phyloP scores from a whole-genome alignment of 2,888 invertebrate species.

The Pegoplata infirma region DNA sequence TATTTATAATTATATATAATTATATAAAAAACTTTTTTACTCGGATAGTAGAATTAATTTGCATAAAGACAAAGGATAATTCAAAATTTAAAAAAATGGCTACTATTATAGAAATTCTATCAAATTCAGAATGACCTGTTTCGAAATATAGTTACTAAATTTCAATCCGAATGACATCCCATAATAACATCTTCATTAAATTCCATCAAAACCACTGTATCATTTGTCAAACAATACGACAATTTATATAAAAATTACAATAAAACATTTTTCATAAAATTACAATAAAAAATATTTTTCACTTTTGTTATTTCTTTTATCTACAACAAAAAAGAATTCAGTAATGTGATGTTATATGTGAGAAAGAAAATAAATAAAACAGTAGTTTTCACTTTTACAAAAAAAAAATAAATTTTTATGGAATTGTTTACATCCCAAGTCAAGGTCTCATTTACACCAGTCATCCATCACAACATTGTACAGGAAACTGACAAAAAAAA shows the following conservation, averaged over 20 bases:
- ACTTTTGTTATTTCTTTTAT: background rate
- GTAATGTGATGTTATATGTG: background rate
- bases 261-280: background rate
- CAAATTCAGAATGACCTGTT: no score
- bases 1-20: no score
- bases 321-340: background rate
- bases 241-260: background rate
- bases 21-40: no score
- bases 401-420: background rate
- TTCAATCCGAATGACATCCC: no score
- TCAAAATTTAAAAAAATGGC: no score
- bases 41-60: no score
- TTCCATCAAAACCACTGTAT: background rate
- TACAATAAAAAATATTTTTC: background rate
- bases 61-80: no score
- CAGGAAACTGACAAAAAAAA: background rate
- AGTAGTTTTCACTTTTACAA: slow-evolving; percentile 54
- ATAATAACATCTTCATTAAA: background rate
- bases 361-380: slow-evolving; percentile 37
- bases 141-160: no score
- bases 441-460: slow-evolving; percentile 52
- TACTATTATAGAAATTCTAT: no score
- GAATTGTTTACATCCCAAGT: slow-evolving; percentile 42
- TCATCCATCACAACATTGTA: slow-evolving; percentile 9
- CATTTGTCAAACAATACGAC: background rate